Percentiles rank a stretch among this genome's conserved stretches.
Evolutionary conservation across 1,140 invertebrate genomes (phyloP).

Genomic region (Proales similis): DNA sequence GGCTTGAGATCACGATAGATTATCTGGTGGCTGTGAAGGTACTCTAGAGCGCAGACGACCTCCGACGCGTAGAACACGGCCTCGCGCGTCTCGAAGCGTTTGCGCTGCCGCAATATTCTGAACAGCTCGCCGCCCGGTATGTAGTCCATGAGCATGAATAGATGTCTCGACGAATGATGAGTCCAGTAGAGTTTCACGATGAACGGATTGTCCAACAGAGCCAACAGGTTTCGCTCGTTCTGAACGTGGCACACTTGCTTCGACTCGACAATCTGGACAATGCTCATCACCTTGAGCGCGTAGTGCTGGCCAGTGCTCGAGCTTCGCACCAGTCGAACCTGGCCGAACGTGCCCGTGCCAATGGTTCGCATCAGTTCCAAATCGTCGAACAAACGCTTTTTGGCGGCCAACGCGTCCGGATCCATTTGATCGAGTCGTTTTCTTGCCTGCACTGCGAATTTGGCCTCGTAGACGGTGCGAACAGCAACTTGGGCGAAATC

Average conservation of each 20-base stretch:
- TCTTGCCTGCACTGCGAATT: too few species aligned
- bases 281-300: slow-evolving; percentile 83
- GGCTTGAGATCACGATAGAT: slow-evolving; percentile 75
- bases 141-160: slow-evolving; percentile 90
- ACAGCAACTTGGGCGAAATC: too few species aligned
- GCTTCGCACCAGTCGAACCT: slow-evolving; percentile 61
- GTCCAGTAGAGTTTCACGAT: slow-evolving; percentile 84
- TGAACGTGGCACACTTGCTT: slow-evolving; percentile 84
- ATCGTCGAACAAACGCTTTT: too few species aligned
- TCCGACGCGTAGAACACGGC: slow-evolving; percentile 88
- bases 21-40: slow-evolving; percentile 76
- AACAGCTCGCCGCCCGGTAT: slow-evolving; percentile 82
- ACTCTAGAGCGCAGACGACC: slow-evolving; percentile 84
- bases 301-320: slow-evolving; percentile 66
- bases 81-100: slow-evolving; percentile 70
- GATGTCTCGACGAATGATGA: slow-evolving; percentile 72
- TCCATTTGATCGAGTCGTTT: too few species aligned
- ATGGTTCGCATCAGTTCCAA: slow-evolving; percentile 14
- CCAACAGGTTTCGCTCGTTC: slow-evolving; percentile 85
- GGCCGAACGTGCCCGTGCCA: slow-evolving; percentile 34
- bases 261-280: slow-evolving; percentile 79
- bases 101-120: slow-evolving; percentile 82
- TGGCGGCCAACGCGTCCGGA: too few species aligned
- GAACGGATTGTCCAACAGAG: slow-evolving; percentile 76
- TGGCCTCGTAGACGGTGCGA: too few species aligned